Evolutionary conservation across 2,797 vertebrate species (phyloP), one percentile per base, ranked within the genome.

Genomic region (Cheirogaleus major): DNA sequence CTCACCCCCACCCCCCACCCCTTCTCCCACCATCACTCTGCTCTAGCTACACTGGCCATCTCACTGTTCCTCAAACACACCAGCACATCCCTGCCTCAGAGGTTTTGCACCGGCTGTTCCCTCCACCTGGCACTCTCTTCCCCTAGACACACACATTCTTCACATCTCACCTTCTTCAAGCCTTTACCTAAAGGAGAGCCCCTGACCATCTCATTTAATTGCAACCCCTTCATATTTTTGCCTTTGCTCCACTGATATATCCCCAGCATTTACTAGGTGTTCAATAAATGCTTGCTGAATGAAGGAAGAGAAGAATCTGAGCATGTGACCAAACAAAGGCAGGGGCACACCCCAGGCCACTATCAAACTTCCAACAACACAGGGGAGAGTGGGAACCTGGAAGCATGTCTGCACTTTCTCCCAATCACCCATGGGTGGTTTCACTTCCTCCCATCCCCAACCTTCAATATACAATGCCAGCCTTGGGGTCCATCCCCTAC

Each of bases 1-100:
- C 25, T 86, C 32, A 32, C 4, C n/a, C 3, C 12, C 41, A 3
- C 17, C 32, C 32, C 0, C 32, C 63, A 20, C 0, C 17, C 25
- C 12, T 43, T 57, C 72, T 79, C 35, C 35, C 52, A 55, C 11
- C 25, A 7, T 59, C 8, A 13, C 25, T 23, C n/a, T 84, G 22
- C 32, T 18, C 25, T n/a, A 63, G 48, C 43, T 75, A 75, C 79
- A 63, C 20, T 38, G 23, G 63, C 27, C 27, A 43, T 43, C 5
- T 10, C 27, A 32, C 11, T 9, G 27, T 9, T 80, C 30, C 59
- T 70, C 90, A 65, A 11, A 57, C 14, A 41, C 4, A 55, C 30
- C 57, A 69, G 27, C 20, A 59, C 41, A n/a, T 14, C 30, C 75
- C 41, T 35, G 25, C 59, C 87, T 75, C n/a, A 3, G 63, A 25